Evolutionary conservation across 2,888 invertebrate genomes (phyloP), one percentile per base, ranked within the genome.

Genomic region (Agriopis aurantiaria): DNA sequence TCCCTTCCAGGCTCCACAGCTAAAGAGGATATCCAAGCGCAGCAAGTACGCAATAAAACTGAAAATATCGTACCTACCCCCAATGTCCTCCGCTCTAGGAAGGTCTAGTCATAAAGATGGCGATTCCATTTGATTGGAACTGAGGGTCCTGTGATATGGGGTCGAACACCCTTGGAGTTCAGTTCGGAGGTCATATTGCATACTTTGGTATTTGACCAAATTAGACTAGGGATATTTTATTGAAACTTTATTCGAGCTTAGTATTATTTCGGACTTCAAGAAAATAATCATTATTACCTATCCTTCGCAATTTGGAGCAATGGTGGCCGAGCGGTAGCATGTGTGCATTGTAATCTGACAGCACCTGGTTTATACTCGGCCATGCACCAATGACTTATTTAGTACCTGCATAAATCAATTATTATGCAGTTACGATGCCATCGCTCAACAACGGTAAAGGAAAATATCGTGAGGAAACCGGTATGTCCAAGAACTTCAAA

Each of bases 121-220:
- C 80, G 79, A 85, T 88, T 87, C 78, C 69, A 81, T 86, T 84
- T 86, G 86, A 88, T 87, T 86, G 70, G 70, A 71, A 67, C 53
- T 61, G 62, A 53, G 66, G 70, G 59, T 48, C 62, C 70, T 49
- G 66, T 55, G 66, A 66, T 70, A 66, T 70, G 66, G 52, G 60
- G 17, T 51, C 49, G 65, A 65, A 61, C 65, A 53, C 69, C 61
- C 41, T 65, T 45, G n/a, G 69, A 56, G 65, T 46, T 69, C 49
- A 56, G 59, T 48, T 64, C n/a, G 12, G 12, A 65, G 46, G n/a
- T 65, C 65, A 61, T 65, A 69, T 69, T 60, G 61, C 69, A 62
- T 65, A 62, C 65, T 58, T 65, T 7, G 57, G 56, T 52, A 57
- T 57, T 61, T 69, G 64, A 43, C 23, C 46, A 62, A 69, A 69